phyloP scores from a whole-genome alignment of 2,797 vertebrate genomes.

The Lutjanus campechanus region DNA sequence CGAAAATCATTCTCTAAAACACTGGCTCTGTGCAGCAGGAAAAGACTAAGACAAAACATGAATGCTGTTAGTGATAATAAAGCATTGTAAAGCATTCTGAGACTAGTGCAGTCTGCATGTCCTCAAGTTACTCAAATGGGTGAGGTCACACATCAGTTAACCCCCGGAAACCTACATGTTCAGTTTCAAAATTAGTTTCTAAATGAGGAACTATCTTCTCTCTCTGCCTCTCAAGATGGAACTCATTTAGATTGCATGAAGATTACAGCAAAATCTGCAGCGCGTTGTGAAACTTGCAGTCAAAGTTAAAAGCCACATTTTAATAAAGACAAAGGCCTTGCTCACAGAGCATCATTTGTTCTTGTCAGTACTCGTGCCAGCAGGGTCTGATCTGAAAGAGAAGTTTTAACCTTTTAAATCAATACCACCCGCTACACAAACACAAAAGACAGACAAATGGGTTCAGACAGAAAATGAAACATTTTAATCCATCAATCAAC shows the following conservation, averaged over 20 bases:
- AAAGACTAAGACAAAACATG: slow-evolving; percentile 75
- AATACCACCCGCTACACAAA: slow-evolving; percentile 61
- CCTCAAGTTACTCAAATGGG: slow-evolving; percentile 67
- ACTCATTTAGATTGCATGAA: slow-evolving; percentile 70
- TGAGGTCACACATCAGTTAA: slow-evolving; percentile 69
- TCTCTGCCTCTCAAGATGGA: slow-evolving; percentile 66
- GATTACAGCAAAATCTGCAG: slow-evolving; percentile 55
- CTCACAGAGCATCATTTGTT: slow-evolving; percentile 69
- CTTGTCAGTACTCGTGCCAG: slow-evolving; percentile 73
- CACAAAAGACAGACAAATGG: slow-evolving; percentile 65
- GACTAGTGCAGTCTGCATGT: slow-evolving; percentile 46
- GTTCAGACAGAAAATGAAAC: slow-evolving; percentile 81
- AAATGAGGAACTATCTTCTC: slow-evolving; percentile 77
- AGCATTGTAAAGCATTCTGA: slow-evolving; percentile 64
- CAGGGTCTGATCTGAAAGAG: slow-evolving; percentile 53
- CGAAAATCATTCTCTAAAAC: slow-evolving; percentile 76
- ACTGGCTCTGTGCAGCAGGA: slow-evolving; percentile 75
- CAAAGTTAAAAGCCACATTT: slow-evolving; percentile 58
- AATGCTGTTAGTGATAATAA: slow-evolving; percentile 69
- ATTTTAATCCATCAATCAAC: slow-evolving; percentile 87
- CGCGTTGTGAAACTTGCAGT: slow-evolving; percentile 65
- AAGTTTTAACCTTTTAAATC: slow-evolving; percentile 67
- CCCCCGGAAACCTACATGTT: slow-evolving; percentile 69
- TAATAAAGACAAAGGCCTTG: slow-evolving; percentile 71
- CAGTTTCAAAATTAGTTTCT: slow-evolving; percentile 68